Evolutionary conservation across 2,888 invertebrate species (phyloP).

Genomic region (Eulithis prunata): DNA sequence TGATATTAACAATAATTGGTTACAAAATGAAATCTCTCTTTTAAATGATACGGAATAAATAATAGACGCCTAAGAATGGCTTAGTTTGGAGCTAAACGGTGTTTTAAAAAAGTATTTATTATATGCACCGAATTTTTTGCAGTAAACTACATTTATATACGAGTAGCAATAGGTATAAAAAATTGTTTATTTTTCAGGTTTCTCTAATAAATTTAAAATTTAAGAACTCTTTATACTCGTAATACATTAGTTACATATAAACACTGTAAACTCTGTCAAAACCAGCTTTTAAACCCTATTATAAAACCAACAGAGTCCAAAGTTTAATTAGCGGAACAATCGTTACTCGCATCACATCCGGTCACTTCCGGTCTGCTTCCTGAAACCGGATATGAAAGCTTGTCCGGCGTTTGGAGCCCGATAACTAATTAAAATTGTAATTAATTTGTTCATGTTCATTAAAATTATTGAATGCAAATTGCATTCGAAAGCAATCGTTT

Average conservation of each 20-base stretch:
- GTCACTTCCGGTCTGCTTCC: slow-evolving; percentile 15
- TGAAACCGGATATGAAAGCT: slow-evolving; percentile 23
- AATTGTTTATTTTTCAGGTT: not conserved
- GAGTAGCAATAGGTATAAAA: not conserved
- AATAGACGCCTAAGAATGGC: too few relatives aligned
- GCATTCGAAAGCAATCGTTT: slow-evolving; percentile 6
- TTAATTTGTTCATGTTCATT: slow-evolving; percentile 14
- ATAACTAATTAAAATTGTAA: slow-evolving; percentile 21
- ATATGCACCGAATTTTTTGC: too few relatives aligned
- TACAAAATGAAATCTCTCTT: too few relatives aligned
- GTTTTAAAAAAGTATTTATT: too few relatives aligned
- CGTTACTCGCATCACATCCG: slow-evolving; percentile 16
- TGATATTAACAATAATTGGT: too few relatives aligned
- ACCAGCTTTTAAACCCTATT: slow-evolving; percentile 26
- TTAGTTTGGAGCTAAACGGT: too few relatives aligned
- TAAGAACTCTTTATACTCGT: not conserved
- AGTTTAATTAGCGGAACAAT: slow-evolving; percentile 33
- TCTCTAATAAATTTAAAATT: not conserved
- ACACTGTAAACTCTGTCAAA: slow-evolving; percentile 2
- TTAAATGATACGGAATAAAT: too few relatives aligned
- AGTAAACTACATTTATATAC: not conserved
- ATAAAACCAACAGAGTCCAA: slow-evolving; percentile 28
- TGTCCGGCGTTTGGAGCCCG: slow-evolving; percentile 11
- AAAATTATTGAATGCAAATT: slow-evolving; percentile 26
- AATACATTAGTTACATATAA: not conserved